Percentiles rank a stretch among this genome's conserved stretches.
Evolutionary conservation across 2,113 vertebrate species (phyloP).

Genomic region (Pavo muticus): DNA sequence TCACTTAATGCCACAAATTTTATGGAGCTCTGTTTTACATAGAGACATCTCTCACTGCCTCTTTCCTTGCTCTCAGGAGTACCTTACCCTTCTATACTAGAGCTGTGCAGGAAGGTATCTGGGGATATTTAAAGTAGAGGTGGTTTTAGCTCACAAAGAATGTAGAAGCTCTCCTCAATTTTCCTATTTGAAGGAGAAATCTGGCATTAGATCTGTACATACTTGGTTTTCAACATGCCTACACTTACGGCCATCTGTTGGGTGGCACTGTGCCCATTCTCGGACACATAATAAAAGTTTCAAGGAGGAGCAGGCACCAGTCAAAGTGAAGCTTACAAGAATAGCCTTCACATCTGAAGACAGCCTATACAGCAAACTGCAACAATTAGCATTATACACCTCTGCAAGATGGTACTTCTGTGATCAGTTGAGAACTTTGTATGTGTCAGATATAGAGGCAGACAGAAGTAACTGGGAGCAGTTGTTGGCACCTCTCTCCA

Average conservation of each 20-base stretch:
- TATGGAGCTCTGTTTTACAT: background rate
- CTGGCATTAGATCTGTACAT: constrained; percentile 12
- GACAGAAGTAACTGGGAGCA: background rate
- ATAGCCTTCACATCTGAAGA: background rate
- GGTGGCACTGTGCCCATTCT: background rate
- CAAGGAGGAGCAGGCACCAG: background rate
- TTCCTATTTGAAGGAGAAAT: background rate
- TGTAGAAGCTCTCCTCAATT: background rate
- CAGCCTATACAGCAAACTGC: background rate
- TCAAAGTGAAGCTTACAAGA: background rate
- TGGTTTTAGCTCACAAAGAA: background rate
- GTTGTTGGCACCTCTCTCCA: background rate
- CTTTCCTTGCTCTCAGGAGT: background rate
- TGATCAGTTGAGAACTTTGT: background rate
- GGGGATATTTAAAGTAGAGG: background rate
- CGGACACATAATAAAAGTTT: background rate
- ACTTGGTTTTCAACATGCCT: background rate
- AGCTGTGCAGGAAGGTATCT: background rate
- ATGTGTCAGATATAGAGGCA: background rate
- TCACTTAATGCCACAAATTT: background rate
- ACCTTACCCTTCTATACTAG: background rate
- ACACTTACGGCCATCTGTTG: constrained; percentile 49
- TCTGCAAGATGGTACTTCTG: background rate
- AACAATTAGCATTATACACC: rapidly evolving
- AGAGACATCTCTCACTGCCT: background rate